These are phyloP conservation scores for Tenebrio molitor DNA, from an alignment of 1,140 invertebrate species.

Conservation along the genomic window DNA sequence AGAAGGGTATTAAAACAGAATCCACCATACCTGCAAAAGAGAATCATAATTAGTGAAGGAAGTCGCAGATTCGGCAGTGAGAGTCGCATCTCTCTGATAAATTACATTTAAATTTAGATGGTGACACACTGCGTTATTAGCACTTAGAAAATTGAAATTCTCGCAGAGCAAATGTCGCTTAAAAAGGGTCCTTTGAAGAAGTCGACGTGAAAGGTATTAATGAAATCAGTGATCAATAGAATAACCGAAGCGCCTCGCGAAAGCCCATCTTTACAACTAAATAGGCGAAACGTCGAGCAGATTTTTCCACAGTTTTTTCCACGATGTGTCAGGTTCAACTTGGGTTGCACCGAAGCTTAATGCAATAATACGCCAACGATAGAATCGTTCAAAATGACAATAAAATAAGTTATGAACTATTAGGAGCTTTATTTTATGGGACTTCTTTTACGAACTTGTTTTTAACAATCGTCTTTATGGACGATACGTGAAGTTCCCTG, in stretches of 20 bases:
- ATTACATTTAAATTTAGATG: constrained; percentile 34
- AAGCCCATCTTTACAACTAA: too few relatives aligned
- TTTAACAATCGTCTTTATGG: constrained; percentile 28
- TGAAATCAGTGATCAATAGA: constrained; percentile 35
- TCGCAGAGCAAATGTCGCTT: constrained; percentile 30
- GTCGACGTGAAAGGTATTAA: constrained; percentile 31
- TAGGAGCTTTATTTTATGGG: constrained; percentile 15
- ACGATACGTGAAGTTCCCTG: not conserved
- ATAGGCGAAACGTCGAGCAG: too few relatives aligned
- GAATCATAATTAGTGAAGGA: constrained; percentile 18
- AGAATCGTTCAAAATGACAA: constrained; percentile 15
- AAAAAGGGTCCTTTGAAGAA: constrained; percentile 26
- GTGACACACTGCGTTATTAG: constrained; percentile 28
- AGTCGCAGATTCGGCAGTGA: too few relatives aligned
- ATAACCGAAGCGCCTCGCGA: constrained; percentile 23
- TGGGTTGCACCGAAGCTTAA: not conserved
- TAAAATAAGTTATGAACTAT: constrained; percentile 37
- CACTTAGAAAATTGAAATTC: constrained; percentile 38
- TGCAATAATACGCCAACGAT: constrained; percentile 12
- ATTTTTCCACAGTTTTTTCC: too few relatives aligned
- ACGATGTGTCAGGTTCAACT: constrained; percentile 28
- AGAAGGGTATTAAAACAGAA: not conserved
- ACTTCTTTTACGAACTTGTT: constrained; percentile 37
- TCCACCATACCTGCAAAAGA: constrained; percentile 24
- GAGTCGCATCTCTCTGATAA: constrained; percentile 20